Conservation (phyloP, 1,140 invertebrate species). For the Drosophila tropicalis region DNA sequence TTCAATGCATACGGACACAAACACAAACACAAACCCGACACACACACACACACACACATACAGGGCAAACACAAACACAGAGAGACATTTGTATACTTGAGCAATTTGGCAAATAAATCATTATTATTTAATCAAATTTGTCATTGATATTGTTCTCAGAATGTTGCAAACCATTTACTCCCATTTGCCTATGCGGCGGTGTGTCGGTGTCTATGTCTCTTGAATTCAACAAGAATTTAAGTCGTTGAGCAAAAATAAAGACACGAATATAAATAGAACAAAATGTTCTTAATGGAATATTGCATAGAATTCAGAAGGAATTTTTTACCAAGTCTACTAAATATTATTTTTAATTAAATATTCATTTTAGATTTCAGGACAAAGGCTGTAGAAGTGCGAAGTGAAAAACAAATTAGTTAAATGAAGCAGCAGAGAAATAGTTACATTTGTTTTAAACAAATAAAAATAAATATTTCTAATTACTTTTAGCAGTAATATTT, state of each 20-base stretch:
- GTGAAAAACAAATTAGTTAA: too few relatives aligned
- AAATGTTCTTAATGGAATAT: too few relatives aligned
- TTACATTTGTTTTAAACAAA: too few relatives aligned
- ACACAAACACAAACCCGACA: not conserved
- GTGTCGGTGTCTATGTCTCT: not conserved
- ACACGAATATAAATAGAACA: too few relatives aligned
- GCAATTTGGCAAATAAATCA: conserved; percentile 80
- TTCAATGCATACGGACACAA: conserved; percentile 57
- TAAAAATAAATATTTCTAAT: too few relatives aligned
- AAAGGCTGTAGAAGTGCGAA: too few relatives aligned
- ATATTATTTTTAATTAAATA: conserved; percentile 1
- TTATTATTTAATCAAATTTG: conserved; percentile 81
- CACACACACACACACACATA: conserved; percentile 1
- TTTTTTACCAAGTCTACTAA: not conserved
- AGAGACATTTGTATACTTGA: conserved; percentile 64
- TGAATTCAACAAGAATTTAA: conserved; percentile 39
- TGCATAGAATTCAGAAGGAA: too few relatives aligned
- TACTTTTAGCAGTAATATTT: too few relatives aligned
- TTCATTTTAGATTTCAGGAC: not conserved
- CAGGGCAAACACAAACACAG: conserved; percentile 16
- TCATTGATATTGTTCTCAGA: conserved; percentile 74
- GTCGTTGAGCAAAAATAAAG: too few relatives aligned
- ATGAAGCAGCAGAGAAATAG: too few relatives aligned
- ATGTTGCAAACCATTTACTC: conserved; percentile 55
- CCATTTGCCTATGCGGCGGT: conserved; percentile 2